Evolutionary conservation across 53 echinoderm and acorn worm species (phyloP).

Genomic region (Henricia sp.): DNA sequence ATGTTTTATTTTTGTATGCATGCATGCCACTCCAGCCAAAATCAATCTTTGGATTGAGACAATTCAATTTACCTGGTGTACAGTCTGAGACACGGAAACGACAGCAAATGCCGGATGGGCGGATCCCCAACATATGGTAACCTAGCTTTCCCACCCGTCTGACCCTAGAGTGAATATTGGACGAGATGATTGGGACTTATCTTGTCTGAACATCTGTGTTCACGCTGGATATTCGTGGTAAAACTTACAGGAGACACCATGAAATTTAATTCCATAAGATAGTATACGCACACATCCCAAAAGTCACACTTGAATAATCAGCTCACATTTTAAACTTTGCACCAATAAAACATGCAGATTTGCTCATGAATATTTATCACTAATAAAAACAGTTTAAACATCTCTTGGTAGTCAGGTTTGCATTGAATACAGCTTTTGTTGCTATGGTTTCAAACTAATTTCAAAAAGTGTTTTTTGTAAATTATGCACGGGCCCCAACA

Average conservation of each 20-base stretch:
- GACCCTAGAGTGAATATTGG: background rate
- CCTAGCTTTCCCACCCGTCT: conserved; percentile 17
- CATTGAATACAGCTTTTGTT: too few relatives aligned
- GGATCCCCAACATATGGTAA: conserved; percentile 23
- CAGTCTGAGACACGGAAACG: conserved; percentile 13
- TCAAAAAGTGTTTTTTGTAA: too few relatives aligned
- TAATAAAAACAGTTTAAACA: too few relatives aligned
- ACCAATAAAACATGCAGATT: too few relatives aligned
- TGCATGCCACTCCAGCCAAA: background rate
- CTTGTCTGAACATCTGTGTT: too few relatives aligned
- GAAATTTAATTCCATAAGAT: background rate
- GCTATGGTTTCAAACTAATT: too few relatives aligned
- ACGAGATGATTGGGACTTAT: too few relatives aligned
- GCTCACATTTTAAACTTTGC: too few relatives aligned
- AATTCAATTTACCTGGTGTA: conserved; percentile 58
- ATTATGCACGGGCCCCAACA: too few relatives aligned
- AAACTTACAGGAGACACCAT: background rate
- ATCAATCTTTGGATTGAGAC: conserved; percentile 26
- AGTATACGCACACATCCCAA: background rate
- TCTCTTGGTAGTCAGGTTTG: too few relatives aligned
- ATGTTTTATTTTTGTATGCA: background rate
- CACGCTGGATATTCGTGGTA: background rate
- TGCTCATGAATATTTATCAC: too few relatives aligned
- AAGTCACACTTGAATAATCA: background rate
- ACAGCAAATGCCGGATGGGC: conserved; percentile 33